Evolutionary conservation across 2,113 vertebrate species (phyloP), one percentile per base, ranked within the genome.

Genomic region (Sapajus apella): DNA sequence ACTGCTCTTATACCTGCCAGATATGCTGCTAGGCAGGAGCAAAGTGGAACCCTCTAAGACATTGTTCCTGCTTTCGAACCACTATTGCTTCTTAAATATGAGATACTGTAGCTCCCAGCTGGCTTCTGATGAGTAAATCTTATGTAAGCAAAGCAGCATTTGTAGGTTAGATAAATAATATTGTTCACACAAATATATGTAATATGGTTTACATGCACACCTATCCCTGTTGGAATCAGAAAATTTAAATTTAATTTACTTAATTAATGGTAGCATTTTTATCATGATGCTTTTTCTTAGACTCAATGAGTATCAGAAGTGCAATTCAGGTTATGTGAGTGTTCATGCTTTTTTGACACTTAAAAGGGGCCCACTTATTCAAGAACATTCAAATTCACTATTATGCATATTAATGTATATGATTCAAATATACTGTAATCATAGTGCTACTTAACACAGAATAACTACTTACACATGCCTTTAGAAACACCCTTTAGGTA

Each of bases 401-500:
- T 61, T 73, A 14, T 13, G 50, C 12, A 91, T 23, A 61, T 45
- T n/a, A 77, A 75, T 37, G 14, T n/a, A 13, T 4, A 25, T 82
- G 76, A 4, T 45, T 82, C 40, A 37, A 35, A 61, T 90, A 40
- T 20, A 37, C 27, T 45, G 9, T 25, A n/a, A 12, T 45, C 7
- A 12, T n/a, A 30, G 9, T 61, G 25, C 43, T 79, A 9, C 85
- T 96, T 40, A 79, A 12, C 16, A 68, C 32, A 82, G 35, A 40
- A 64, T 52, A 73, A 64, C 35, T 72, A 70, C 35, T 72, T 21
- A 83, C 0, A 0, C 2, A 4, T 20, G 6, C 25, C 64, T 73
- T 96, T 82, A 43, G 64, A 87, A 76, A 94, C 55, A 90, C 20
- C 90, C 43, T 75, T 90, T 40, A 66, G 52, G 23, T 95, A 95